Percentiles rank a stretch among this genome's conserved stretches.
phyloP scores from a whole-genome alignment of 2,113 vertebrate species.

The Aldabrachelys gigantea region DNA sequence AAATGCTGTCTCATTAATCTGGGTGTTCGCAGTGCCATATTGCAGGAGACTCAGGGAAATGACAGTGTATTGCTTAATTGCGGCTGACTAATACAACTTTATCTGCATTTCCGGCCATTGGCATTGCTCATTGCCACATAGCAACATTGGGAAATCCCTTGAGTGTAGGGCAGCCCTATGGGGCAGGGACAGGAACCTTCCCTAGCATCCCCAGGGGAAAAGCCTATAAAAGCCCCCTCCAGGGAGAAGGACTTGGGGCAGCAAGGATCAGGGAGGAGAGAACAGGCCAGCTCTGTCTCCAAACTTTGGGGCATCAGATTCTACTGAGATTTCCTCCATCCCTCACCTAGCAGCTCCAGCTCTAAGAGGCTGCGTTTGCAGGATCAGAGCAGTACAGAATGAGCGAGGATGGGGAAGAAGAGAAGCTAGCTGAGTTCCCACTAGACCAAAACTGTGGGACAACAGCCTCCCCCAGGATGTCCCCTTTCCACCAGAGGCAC shows the following conservation, averaged over 20 bases:
- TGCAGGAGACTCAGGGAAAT: slow-evolving; percentile 18
- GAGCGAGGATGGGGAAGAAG: not conserved
- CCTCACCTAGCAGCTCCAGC: not conserved
- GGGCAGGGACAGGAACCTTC: slow-evolving; percentile 51
- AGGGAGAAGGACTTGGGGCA: slow-evolving; percentile 42
- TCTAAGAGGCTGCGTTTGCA: not conserved
- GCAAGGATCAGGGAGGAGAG: slow-evolving; percentile 4
- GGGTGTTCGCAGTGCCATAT: slow-evolving; percentile 48
- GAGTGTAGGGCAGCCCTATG: slow-evolving; percentile 56
- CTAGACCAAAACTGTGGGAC: not conserved
- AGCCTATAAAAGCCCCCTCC: slow-evolving; percentile 19
- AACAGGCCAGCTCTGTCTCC: slow-evolving; percentile 9
- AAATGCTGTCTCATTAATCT: slow-evolving; percentile 50
- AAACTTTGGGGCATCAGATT: not conserved
- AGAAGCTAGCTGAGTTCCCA: not conserved
- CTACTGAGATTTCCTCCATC: not conserved
- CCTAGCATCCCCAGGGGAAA: not conserved
- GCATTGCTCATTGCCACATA: slow-evolving; percentile 73
- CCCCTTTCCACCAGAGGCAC: not conserved
- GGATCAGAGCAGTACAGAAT: not conserved
- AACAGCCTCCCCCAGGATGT: not conserved
- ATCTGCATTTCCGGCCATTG: slow-evolving; percentile 70
- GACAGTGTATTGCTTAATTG: slow-evolving; percentile 67
- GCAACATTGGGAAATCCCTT: slow-evolving; percentile 64
- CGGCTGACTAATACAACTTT: slow-evolving; percentile 72